phyloP scores from a whole-genome alignment of 2,797 vertebrate genomes.

The Labroides dimidiatus region DNA sequence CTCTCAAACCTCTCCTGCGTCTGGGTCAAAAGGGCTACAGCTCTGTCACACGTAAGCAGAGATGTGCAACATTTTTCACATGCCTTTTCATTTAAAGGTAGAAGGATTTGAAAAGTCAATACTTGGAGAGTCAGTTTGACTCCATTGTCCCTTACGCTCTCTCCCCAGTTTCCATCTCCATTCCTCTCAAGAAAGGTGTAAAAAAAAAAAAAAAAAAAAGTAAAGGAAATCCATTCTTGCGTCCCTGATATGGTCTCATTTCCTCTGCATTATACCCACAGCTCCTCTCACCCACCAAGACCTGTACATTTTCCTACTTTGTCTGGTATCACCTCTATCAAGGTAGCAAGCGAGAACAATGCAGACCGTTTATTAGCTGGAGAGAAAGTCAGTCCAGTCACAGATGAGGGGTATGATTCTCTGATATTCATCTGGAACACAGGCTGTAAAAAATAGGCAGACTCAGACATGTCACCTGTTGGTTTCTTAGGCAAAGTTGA shows the following conservation, averaged over 20 bases:
- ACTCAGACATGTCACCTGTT: no score
- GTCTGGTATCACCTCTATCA: not conserved
- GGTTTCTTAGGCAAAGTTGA: no score
- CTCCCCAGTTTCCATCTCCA: no score
- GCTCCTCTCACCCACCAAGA: not conserved
- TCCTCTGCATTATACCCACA: not conserved
- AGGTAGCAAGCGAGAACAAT: not conserved
- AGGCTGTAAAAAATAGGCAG: no score
- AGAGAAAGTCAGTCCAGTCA: not conserved
- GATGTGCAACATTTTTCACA: not conserved
- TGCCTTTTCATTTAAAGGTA: not conserved
- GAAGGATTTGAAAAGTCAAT: not conserved
- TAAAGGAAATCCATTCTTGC: not conserved
- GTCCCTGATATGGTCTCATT: not conserved
- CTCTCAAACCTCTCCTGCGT: conserved; percentile 1
- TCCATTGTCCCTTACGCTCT: no score
- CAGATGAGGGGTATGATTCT: not conserved
- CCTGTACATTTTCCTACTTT: not conserved
- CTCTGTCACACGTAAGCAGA: not conserved
- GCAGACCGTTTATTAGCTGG: not conserved
- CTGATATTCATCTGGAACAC: no score
- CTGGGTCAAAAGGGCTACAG: not conserved
- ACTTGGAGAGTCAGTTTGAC: no score
- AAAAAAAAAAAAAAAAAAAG: not conserved
- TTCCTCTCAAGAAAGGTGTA: no score